A percentile compares a stretch with the other conserved stretches of the same genome.
phyloP scores from a whole-genome alignment of 2,113 vertebrate genomes.

The Haplochromis vanheusdeni region DNA sequence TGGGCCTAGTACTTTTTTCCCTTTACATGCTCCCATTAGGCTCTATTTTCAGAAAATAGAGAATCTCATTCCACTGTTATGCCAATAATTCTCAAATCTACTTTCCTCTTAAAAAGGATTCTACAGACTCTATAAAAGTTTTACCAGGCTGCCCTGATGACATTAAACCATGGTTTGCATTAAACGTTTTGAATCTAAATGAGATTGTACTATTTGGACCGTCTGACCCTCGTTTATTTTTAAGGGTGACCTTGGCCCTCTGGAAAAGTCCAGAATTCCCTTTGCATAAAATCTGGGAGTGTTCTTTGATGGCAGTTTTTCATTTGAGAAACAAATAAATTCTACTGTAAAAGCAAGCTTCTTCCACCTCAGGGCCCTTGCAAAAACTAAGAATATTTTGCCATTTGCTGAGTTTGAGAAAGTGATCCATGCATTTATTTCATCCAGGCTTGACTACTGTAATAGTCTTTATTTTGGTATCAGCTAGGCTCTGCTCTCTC shows the following conservation, averaged over 20 bases:
- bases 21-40: not conserved
- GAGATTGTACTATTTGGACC: not conserved
- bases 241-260: not conserved
- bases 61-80: not conserved
- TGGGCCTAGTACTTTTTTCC: accelerated
- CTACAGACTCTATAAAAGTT: not conserved
- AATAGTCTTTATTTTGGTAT: not conserved
- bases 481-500: not conserved
- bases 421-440: not conserved
- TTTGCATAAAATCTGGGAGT: not conserved
- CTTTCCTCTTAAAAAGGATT: not conserved
- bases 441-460: not conserved
- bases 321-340: not conserved
- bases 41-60: not conserved
- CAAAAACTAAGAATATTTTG: not conserved
- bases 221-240: not conserved
- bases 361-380: not conserved
- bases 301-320: not conserved
- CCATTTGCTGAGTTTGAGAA: not conserved
- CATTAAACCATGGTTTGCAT: not conserved
- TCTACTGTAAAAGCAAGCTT: not conserved
- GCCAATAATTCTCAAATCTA: not conserved
- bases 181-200: not conserved
- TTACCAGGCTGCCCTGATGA: not conserved
- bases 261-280: not conserved